Evolutionary conservation across 2,888 invertebrate species (phyloP).

Genomic region (Apamea crenata): DNA sequence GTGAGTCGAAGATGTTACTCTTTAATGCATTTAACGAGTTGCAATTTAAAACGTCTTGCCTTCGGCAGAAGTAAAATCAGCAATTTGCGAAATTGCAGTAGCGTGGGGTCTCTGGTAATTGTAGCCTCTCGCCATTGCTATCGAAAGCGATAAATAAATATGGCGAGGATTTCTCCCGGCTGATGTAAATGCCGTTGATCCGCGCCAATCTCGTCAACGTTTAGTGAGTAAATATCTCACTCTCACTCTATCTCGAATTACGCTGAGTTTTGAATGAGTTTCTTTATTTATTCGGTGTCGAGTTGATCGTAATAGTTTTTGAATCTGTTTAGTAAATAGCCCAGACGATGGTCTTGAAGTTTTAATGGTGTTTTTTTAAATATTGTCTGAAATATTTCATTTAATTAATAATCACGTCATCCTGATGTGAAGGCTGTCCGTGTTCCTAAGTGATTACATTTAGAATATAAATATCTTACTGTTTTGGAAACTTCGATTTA

Average conservation of each 20-base stretch:
- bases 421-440: neutral
- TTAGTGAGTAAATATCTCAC: slow-evolving; percentile 61
- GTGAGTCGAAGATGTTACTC: slow-evolving; percentile 71
- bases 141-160: slow-evolving; percentile 86
- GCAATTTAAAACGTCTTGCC: slow-evolving; percentile 85
- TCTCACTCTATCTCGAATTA: slow-evolving; percentile 15
- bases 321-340: neutral
- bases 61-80: slow-evolving; percentile 84
- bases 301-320: slow-evolving; percentile 5
- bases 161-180: slow-evolving; percentile 76
- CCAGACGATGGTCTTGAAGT: neutral
- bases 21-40: slow-evolving; percentile 82
- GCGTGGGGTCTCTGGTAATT: slow-evolving; percentile 83
- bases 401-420: neutral
- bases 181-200: slow-evolving; percentile 60
- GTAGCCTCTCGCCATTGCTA: slow-evolving; percentile 80
- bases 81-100: slow-evolving; percentile 88
- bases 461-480: neutral
- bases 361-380: neutral
- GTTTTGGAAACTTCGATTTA: neutral
- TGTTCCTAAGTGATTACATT: neutral
- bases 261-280: slow-evolving; percentile 30
- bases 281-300: slow-evolving; percentile 23
- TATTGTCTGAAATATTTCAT: neutral
- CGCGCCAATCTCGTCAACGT: slow-evolving; percentile 48